These are phyloP conservation scores for Phoenicopterus ruber DNA, from an alignment of 2,113 vertebrate genomes.

Conservation along the genomic window DNA sequence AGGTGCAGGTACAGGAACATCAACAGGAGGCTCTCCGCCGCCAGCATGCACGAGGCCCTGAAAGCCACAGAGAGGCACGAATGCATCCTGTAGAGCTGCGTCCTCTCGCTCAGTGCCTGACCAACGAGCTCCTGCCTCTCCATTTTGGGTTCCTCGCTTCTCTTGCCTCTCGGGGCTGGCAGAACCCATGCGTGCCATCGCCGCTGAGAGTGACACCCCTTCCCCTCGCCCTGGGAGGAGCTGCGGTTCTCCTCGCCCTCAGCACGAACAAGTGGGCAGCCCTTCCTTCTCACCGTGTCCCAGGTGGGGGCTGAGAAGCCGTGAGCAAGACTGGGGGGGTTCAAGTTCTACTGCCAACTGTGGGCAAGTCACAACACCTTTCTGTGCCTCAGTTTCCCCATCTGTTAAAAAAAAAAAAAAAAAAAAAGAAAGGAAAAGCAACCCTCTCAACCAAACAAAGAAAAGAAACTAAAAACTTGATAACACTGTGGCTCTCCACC, in stretches of 20 bases:
- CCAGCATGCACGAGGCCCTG: conserved; percentile 77
- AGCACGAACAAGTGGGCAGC: not conserved
- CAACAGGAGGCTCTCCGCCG: conserved; percentile 73
- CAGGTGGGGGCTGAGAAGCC: not conserved
- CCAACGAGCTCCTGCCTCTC: not conserved
- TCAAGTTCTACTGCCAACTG: not conserved
- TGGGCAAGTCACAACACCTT: conserved; percentile 25
- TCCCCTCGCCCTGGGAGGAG: not conserved
- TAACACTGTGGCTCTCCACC: not conserved
- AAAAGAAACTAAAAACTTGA: not conserved
- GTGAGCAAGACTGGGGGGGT: not conserved
- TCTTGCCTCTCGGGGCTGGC: not conserved
- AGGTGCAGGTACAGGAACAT: conserved; percentile 76
- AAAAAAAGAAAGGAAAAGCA: not conserved
- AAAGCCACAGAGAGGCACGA: conserved; percentile 74
- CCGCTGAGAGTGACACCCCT: not conserved
- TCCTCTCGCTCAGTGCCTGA: not conserved
- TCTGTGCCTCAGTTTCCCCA: conserved; percentile 42
- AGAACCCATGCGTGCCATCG: not conserved
- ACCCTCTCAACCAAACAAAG: not conserved
- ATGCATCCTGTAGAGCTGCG: conserved; percentile 50
- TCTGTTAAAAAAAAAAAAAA: not conserved
- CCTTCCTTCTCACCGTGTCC: not conserved
- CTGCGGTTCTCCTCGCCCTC: fast-evolving
- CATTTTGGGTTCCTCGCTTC: not conserved